Conservation (phyloP, 2,797 vertebrate species). For the Tiaroga cobitis region DNA sequence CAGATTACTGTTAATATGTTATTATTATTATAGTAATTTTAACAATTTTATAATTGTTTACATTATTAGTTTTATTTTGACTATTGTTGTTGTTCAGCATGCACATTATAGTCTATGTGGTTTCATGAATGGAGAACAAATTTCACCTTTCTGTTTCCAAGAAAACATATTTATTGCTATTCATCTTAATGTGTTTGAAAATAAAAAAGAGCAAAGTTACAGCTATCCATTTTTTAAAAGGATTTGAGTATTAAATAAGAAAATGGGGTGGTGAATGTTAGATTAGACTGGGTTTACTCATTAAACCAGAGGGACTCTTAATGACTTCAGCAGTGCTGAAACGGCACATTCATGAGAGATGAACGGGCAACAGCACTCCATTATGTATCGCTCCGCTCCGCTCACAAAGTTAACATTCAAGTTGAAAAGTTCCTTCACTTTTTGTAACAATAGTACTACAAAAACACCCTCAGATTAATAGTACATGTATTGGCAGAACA, state of each 20-base stretch:
- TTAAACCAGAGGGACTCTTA: conserved; percentile 54
- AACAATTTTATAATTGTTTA: neutral
- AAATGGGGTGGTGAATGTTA: conserved; percentile 51
- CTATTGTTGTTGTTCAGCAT: conserved; percentile 12
- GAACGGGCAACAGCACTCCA: conserved; percentile 78
- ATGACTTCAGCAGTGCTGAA: conserved; percentile 46
- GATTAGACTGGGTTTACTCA: conserved; percentile 51
- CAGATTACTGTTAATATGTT: neutral
- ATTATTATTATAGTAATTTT: neutral
- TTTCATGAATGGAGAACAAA: neutral
- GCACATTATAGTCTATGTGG: neutral
- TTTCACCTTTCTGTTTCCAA: conserved; percentile 21
- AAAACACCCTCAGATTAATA: conserved; percentile 22
- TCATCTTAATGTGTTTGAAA: neutral
- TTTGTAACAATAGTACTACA: conserved; percentile 40
- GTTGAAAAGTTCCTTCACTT: conserved; percentile 23
- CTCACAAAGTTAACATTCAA: conserved; percentile 21
- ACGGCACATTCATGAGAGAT: conserved; percentile 69
- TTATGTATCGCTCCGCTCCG: conserved; percentile 38
- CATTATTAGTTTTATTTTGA: neutral
- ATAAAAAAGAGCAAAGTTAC: neutral
- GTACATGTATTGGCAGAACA: conserved; percentile 28
- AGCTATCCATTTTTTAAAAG: conserved; percentile 43
- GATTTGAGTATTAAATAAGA: conserved; percentile 43
- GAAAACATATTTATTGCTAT: conserved; percentile 25